Evolutionary conservation across 2,113 vertebrate genomes (phyloP).

Genomic region (Pseudonaja textilis): DNA sequence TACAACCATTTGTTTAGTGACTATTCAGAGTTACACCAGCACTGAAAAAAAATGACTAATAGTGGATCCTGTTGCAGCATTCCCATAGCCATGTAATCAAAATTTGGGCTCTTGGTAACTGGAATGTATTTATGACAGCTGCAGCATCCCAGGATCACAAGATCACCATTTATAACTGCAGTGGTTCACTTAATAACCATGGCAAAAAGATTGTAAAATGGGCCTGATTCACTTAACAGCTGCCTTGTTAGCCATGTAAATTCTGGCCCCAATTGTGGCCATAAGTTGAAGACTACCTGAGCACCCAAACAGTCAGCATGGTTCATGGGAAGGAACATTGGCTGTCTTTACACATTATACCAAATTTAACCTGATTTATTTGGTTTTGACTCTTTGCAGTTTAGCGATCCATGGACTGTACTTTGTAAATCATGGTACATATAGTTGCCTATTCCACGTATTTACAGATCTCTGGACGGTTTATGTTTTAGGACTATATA

Average conservation of each 20-base stretch:
- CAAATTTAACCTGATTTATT: not conserved
- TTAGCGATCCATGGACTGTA: not conserved
- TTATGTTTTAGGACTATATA: not conserved
- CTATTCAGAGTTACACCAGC: not conserved
- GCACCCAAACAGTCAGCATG: not conserved
- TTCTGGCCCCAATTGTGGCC: not conserved
- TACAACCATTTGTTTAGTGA: not conserved
- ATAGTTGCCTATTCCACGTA: not conserved
- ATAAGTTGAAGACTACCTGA: not conserved
- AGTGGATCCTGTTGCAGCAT: not conserved
- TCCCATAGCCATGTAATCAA: not conserved
- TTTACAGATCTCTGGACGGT: not conserved
- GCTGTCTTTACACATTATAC: not conserved
- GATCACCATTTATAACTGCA: not conserved
- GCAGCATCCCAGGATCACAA: not conserved
- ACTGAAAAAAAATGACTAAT: not conserved
- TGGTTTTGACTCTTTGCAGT: not conserved
- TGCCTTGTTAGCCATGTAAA: not conserved
- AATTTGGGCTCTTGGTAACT: not conserved
- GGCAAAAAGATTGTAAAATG: not conserved
- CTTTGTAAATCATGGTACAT: not conserved
- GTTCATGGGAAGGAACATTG: not conserved
- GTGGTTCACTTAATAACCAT: not conserved
- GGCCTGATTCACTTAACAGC: not conserved
- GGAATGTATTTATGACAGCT: not conserved